phyloP scores from a whole-genome alignment of 1,140 invertebrate species.

The Cyclina sinensis region DNA sequence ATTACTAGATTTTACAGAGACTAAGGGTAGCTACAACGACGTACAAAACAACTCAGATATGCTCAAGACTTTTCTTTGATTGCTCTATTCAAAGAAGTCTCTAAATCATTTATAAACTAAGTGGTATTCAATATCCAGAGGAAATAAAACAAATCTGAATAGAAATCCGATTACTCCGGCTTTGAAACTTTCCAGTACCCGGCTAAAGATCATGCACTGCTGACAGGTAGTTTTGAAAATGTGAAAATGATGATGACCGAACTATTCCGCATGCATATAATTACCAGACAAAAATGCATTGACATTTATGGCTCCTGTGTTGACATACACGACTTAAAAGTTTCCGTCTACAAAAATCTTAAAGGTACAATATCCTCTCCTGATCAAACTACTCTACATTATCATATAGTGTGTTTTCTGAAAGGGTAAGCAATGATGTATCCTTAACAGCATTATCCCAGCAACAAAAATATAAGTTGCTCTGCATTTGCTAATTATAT shows the following conservation, averaged over 20 bases:
- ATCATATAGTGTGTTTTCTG: too few relatives aligned
- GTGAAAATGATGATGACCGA: constrained; percentile 8
- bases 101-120: background rate
- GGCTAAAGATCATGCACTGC: background rate
- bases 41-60: too few relatives aligned
- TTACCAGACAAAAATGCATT: background rate
- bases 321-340: too few relatives aligned
- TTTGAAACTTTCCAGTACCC: background rate
- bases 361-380: too few relatives aligned
- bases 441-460: too few relatives aligned
- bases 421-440: too few relatives aligned
- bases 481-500: too few relatives aligned
- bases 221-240: constrained; percentile 3
- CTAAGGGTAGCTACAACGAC: background rate
- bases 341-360: too few relatives aligned
- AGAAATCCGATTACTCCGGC: background rate
- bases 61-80: too few relatives aligned
- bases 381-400: too few relatives aligned
- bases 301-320: background rate
- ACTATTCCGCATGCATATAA: background rate
- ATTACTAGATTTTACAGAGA: too few relatives aligned
- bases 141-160: constrained; percentile 27
- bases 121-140: background rate
- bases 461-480: too few relatives aligned
- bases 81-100: background rate